A percentile compares a stretch with the other conserved stretches of the same genome.
phyloP scores from a whole-genome alignment of 2,888 invertebrate genomes.

The Gymnosoma rotundatum region DNA sequence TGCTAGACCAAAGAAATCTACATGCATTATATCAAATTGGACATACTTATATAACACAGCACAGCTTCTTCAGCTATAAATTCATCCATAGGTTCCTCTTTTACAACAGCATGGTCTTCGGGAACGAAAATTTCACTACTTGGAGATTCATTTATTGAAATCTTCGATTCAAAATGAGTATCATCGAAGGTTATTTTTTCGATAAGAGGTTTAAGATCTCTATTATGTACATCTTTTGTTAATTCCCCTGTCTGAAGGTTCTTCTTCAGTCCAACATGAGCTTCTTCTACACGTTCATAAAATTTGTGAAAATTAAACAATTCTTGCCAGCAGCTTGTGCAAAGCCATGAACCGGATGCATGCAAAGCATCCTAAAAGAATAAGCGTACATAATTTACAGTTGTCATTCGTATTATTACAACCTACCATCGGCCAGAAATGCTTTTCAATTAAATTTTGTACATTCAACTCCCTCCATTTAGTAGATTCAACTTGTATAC shows the following conservation, averaged over 20 bases:
- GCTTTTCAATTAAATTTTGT: slow-evolving; percentile 46
- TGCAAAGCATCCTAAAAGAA: slow-evolving; percentile 24
- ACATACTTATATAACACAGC: not conserved
- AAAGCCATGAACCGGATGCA: slow-evolving; percentile 67
- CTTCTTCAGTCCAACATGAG: too few relatives aligned
- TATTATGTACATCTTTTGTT: too few relatives aligned
- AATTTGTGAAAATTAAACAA: slow-evolving; percentile 75
- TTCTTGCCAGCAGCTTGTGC: slow-evolving; percentile 75
- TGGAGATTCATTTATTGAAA: too few relatives aligned
- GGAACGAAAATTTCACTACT: too few relatives aligned
- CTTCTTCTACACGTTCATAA: slow-evolving; percentile 62
- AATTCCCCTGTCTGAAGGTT: too few relatives aligned
- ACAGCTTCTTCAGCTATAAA: slow-evolving; percentile 2
- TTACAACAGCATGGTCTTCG: slow-evolving; percentile 16
- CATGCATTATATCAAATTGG: too few relatives aligned
- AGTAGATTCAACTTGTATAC: slow-evolving; percentile 27
- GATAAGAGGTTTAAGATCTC: too few relatives aligned
- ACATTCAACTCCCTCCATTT: slow-evolving; percentile 57
- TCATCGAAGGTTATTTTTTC: too few relatives aligned
- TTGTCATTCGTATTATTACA: not conserved
- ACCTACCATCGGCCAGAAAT: slow-evolving; percentile 60
- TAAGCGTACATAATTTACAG: not conserved
- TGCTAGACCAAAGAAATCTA: too few relatives aligned
- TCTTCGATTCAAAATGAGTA: too few relatives aligned
- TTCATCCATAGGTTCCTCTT: slow-evolving; percentile 36